These are phyloP conservation scores for Felis chaus DNA, from an alignment of 2,113 vertebrate genomes.

Conservation along the genomic window DNA sequence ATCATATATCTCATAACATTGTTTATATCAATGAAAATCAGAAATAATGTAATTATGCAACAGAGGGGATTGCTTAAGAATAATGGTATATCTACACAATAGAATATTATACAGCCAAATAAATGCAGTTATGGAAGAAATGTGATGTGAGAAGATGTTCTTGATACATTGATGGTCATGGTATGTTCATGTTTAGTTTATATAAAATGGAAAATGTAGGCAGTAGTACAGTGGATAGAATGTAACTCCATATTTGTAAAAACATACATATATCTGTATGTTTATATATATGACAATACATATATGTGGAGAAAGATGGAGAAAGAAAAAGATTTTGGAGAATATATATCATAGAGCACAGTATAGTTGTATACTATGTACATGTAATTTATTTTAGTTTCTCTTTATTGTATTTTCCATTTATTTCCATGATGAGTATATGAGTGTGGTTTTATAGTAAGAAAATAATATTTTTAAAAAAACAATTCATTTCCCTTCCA, in stretches of 20 bases:
- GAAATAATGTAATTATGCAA: not conserved
- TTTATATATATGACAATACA: not conserved
- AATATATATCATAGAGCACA: not conserved
- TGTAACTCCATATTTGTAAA: not conserved
- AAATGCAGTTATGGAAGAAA: not conserved
- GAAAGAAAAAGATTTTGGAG: not conserved
- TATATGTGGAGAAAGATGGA: not conserved
- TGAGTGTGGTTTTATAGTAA: not conserved
- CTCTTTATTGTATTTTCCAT: not conserved
- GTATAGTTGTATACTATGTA: not conserved
- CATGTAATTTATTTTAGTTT: not conserved
- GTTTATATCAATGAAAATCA: not conserved
- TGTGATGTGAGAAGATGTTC: not conserved
- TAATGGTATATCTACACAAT: not conserved
- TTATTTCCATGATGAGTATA: not conserved
- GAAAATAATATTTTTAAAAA: not conserved
- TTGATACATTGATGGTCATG: not conserved
- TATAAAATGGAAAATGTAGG: not conserved
- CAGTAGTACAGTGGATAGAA: not conserved
- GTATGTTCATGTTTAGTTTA: not conserved
- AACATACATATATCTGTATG: not conserved
- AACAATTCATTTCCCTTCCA: not conserved
- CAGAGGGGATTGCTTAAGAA: not conserved
- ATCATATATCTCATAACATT: not conserved
- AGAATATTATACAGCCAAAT: not conserved